Base-by-base conservation (phyloP, 2,113 vertebrate genomes). In the Varanus komodoensis region DNA sequence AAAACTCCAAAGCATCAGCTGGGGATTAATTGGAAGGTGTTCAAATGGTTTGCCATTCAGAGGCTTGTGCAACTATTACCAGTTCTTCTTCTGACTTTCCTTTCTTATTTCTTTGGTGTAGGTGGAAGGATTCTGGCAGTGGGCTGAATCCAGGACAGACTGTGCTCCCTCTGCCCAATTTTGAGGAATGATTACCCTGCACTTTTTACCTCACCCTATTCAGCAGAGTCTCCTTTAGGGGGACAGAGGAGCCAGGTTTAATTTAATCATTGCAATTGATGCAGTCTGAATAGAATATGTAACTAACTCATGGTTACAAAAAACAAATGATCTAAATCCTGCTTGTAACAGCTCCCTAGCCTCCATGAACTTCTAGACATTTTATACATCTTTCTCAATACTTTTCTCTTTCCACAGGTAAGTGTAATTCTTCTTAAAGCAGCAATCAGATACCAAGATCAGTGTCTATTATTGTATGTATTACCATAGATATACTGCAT, bases 21-120 rank as follows among this genome's bases (percentile, higher is more conserved):
- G 64, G 61, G 54, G 61, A 61, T 89, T 61, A 89, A 89, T 38
- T 82, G 68, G 80, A 89, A 82, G n/a, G 17, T 57, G 8, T n/a
- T 23, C 38, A 74, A 29, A 44, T 82, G 32, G 73, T 82, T 61
- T 44, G 34, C 69, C n/a, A 82, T 82, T 34, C 68, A 82, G 34
- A 23, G 54, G 29, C 34, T 67, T 14, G 38, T 34, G 15, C 9
- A 57, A 25, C 27, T 88, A 32, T 50, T 71, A 73, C 44, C 27
- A 64, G n/a, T 67, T 11, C 29, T 67, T 11, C 29, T 32, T 17
- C 4, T 44, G 2, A 48, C 27, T 57, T 6, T n/a, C 44, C 23
- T 48, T 29, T 64, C 57, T 86, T 21, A 11, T 73, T 11, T 85
- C 52, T 44, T 44, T 44, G 38, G 44, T 81, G 19, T 82, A 17